Conservation (phyloP, 1,140 invertebrate genomes). For the Drosophila mayri region DNA sequence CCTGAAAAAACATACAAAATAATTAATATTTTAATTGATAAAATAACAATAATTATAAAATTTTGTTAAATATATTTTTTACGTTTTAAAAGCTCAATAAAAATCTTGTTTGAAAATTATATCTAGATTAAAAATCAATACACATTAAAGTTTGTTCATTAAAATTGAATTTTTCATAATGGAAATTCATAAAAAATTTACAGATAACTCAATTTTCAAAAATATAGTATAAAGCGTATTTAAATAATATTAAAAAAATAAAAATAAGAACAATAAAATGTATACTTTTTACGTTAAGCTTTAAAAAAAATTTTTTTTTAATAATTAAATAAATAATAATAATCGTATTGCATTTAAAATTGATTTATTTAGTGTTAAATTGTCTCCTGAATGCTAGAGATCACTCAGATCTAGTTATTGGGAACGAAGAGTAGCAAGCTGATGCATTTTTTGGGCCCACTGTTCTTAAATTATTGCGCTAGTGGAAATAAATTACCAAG, state of each 20-base stretch:
- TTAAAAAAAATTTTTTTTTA: too few species aligned
- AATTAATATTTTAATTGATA: neutral
- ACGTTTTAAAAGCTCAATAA: neutral
- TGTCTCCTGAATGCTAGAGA: too few species aligned
- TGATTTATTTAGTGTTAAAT: neutral
- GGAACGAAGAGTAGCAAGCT: neutral
- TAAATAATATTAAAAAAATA: too few species aligned
- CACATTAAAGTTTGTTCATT: neutral
- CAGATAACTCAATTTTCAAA: too few species aligned
- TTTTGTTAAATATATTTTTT: neutral
- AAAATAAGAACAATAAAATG: too few species aligned
- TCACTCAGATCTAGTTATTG: neutral
- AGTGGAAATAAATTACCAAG: slow-evolving; percentile 66
- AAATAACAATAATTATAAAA: neutral
- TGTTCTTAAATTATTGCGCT: slow-evolving; percentile 54
- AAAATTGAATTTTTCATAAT: too few species aligned
- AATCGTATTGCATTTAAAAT: too few species aligned
- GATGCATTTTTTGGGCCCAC: slow-evolving; percentile 20
- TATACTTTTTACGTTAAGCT: too few species aligned
- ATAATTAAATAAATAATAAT: neutral
- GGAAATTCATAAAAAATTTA: too few species aligned
- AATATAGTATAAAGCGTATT: too few species aligned
- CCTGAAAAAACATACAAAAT: slow-evolving; percentile 41
- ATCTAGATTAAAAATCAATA: neutral
- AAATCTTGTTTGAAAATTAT: neutral